A percentile compares a stretch with the other conserved stretches of the same genome.
Evolutionary conservation across 2,797 vertebrate genomes (phyloP).

Genomic region (Eulemur rubriventer): DNA sequence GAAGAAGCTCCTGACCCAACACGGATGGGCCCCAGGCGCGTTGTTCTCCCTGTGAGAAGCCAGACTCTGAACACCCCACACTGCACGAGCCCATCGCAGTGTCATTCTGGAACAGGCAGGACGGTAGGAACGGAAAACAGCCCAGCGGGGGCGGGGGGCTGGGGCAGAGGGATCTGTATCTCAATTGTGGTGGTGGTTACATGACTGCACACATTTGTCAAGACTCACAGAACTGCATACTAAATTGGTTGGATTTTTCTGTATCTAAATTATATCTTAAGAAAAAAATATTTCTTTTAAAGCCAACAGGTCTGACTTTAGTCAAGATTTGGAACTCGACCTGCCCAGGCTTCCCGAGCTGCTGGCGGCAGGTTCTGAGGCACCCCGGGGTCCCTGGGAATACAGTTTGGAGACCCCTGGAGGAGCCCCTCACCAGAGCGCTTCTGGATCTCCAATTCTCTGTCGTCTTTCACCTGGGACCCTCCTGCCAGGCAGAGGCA

Average conservation of each 20-base stretch:
- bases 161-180: rapidly evolving
- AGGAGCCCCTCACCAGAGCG: rapidly evolving
- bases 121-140: neutral
- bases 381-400: neutral
- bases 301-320: neutral
- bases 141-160: neutral
- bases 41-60: neutral
- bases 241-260: neutral
- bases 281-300: neutral
- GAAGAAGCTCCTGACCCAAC: neutral
- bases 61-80: rapidly evolving
- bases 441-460: neutral
- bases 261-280: neutral
- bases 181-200: neutral
- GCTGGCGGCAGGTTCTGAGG: neutral
- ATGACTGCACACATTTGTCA: neutral
- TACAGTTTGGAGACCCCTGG: no score
- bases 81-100: rapidly evolving
- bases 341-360: rapidly evolving
- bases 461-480: neutral
- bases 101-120: neutral
- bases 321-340: rapidly evolving
- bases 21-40: rapidly evolving
- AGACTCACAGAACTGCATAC: neutral
- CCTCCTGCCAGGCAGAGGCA: neutral